phyloP scores from a whole-genome alignment of 35 echinoderm and acorn worm species.

The Anneissia japonica region DNA sequence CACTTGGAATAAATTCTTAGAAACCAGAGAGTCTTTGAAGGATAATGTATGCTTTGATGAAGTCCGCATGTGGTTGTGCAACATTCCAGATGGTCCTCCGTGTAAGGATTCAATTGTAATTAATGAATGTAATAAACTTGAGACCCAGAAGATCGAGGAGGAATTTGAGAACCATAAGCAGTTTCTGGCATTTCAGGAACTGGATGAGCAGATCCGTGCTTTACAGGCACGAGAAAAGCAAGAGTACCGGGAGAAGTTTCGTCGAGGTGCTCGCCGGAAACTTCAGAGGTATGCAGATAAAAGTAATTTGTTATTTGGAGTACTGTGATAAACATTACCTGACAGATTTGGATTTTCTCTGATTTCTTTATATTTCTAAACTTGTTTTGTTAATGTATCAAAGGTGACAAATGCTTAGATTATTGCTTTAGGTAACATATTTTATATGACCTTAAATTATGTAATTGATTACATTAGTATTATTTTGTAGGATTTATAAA shows the following conservation, averaged over 20 bases:
- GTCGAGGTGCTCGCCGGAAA: conserved; percentile 70
- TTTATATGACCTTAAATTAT: too few species aligned
- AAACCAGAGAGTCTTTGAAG: conserved; percentile 50
- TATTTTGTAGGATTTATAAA: too few species aligned
- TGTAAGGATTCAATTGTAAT: conserved; percentile 40
- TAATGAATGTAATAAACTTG: conserved; percentile 37
- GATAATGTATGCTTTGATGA: conserved; percentile 68
- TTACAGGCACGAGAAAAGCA: conserved; percentile 73
- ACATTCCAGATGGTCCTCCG: conserved; percentile 21
- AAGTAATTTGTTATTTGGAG: not conserved
- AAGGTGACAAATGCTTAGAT: too few species aligned
- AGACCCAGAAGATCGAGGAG: conserved; percentile 56
- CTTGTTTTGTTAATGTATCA: too few species aligned
- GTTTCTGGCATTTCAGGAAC: conserved; percentile 62
- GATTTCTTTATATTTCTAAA: conserved; percentile 2
- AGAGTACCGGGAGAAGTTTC: conserved; percentile 77
- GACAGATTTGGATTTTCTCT: not conserved
- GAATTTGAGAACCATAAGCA: conserved; percentile 72
- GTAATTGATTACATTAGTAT: too few species aligned
- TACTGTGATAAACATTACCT: not conserved
- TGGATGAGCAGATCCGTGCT: conserved; percentile 77
- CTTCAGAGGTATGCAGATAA: conserved; percentile 57
- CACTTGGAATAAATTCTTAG: conserved; percentile 74
- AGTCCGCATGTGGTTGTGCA: conserved; percentile 87
- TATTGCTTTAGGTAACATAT: too few species aligned